phyloP scores from a whole-genome alignment of 1,140 invertebrate genomes.

The Gonioctena quinquepunctata region DNA sequence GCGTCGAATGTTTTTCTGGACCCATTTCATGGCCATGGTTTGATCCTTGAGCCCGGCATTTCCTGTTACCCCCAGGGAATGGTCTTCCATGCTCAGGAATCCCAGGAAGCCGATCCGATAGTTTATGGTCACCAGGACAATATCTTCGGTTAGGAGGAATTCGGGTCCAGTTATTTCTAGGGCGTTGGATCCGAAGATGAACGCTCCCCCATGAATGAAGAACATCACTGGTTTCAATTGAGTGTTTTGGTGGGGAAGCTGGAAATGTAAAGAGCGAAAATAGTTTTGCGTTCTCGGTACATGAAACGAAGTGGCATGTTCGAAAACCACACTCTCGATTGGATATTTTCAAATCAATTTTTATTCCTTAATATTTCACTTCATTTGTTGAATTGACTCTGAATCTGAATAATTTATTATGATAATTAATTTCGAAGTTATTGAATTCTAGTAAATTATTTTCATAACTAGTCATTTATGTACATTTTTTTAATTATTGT shows the following conservation, averaged over 20 bases:
- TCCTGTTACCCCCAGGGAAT: conserved; percentile 58
- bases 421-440: too few species aligned
- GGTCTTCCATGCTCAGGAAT: conserved; percentile 49
- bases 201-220: conserved; percentile 68
- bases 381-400: too few species aligned
- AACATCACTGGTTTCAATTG: conserved; percentile 63
- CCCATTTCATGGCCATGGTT: conserved; percentile 62
- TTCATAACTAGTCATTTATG: too few species aligned
- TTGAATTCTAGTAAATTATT: too few species aligned
- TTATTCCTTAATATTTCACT: too few species aligned
- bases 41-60: conserved; percentile 69
- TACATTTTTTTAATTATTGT: too few species aligned
- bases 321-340: too few species aligned
- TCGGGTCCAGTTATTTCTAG: conserved; percentile 63
- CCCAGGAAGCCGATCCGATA: conserved; percentile 60
- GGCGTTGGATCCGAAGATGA: conserved; percentile 61
- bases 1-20: conserved; percentile 59
- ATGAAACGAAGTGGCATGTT: too few species aligned
- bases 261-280: too few species aligned
- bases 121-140: conserved; percentile 59
- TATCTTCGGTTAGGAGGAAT: conserved; percentile 64
- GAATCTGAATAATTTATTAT: too few species aligned
- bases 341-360: too few species aligned
- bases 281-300: too few species aligned
- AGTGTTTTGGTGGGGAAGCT: neutral